These are phyloP conservation scores for Mantis religiosa DNA, from an alignment of 2,888 invertebrate species.

Conservation along the genomic window DNA sequence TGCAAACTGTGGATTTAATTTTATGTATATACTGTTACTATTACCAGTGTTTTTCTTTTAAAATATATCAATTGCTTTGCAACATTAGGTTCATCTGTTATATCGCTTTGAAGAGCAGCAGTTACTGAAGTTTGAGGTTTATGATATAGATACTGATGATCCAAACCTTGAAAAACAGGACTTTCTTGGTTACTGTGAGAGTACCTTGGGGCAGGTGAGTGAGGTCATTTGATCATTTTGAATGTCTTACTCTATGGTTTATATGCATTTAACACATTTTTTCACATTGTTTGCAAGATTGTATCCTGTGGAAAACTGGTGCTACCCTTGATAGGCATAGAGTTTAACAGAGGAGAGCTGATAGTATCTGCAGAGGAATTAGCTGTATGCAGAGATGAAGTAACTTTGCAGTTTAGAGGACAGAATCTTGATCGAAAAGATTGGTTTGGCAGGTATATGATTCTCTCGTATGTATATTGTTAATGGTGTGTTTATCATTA, in stretches of 20 bases:
- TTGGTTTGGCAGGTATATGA: constrained; percentile 38
- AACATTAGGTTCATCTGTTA: constrained; percentile 44
- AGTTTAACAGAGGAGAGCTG: constrained; percentile 35
- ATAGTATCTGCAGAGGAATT: constrained; percentile 43
- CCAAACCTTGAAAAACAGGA: constrained; percentile 42
- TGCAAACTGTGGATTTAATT: too few species aligned
- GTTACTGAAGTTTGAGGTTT: constrained; percentile 49
- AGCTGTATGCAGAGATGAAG: constrained; percentile 40
- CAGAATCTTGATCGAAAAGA: constrained; percentile 40
- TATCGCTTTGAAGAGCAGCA: constrained; percentile 58
- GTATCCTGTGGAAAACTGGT: constrained; percentile 37
- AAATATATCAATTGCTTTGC: neutral
- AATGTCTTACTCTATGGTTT: neutral
- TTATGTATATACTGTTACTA: too few species aligned
- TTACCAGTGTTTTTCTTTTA: neutral
- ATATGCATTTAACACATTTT: neutral
- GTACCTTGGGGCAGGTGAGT: constrained; percentile 49
- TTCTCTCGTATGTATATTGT: neutral
- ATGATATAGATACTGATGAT: constrained; percentile 43
- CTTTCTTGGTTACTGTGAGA: constrained; percentile 51
- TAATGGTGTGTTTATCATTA: too few species aligned
- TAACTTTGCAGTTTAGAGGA: constrained; percentile 40
- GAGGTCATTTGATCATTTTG: neutral
- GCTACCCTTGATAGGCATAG: constrained; percentile 31
- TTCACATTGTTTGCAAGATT: constrained; percentile 36